phyloP scores from a whole-genome alignment of 2,113 vertebrate species.

The Anolis sagrei region DNA sequence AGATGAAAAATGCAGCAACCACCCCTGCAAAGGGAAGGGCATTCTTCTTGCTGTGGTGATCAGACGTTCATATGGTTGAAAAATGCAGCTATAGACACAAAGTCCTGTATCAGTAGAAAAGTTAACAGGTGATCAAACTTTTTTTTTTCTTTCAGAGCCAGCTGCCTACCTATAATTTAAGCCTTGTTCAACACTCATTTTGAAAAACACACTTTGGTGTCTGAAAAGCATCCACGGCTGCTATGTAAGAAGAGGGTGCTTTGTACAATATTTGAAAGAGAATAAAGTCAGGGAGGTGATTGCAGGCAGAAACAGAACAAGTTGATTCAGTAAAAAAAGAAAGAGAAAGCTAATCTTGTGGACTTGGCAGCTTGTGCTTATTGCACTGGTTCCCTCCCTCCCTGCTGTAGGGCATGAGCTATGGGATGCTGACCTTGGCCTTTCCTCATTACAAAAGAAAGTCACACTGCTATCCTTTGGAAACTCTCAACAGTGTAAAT shows the following conservation, averaged over 20 bases:
- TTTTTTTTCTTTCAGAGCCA: background rate
- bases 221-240: background rate
- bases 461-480: background rate
- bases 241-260: conserved; percentile 2
- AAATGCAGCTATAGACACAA: conserved; percentile 5
- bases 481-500: background rate
- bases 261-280: conserved; percentile 17
- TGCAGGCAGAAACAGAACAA: background rate
- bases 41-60: background rate
- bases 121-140: conserved; percentile 23
- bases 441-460: conserved; percentile 5
- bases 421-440: conserved; percentile 14
- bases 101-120: conserved; percentile 11
- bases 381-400: background rate
- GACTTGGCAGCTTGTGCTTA: background rate
- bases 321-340: background rate
- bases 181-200: conserved; percentile 13
- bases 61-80: conserved; percentile 14
- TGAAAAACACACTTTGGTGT: background rate
- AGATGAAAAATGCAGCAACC: conserved; percentile 5
- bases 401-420: background rate
- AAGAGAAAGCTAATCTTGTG: conserved; percentile 37
- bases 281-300: conserved; percentile 34
- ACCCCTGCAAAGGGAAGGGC: background rate
- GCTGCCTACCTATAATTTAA: background rate